Conservation (phyloP, 2,888 invertebrate species). For the Mimachlamys varia region DNA sequence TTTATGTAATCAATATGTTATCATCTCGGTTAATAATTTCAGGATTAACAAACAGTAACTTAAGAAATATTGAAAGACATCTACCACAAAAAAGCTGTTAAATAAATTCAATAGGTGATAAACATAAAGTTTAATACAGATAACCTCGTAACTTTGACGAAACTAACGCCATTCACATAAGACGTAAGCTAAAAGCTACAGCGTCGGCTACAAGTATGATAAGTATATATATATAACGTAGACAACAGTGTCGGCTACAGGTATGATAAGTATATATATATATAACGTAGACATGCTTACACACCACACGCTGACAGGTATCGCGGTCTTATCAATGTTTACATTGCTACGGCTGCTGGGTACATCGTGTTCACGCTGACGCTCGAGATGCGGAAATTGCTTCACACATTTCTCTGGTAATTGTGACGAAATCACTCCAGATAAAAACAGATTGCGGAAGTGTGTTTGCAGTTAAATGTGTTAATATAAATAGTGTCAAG, state of each 20-base stretch:
- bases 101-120: background rate
- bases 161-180: too few relatives aligned
- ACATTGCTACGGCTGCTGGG: background rate
- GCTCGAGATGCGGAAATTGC: constrained; percentile 1
- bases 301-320: background rate
- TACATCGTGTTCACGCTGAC: background rate
- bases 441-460: constrained; percentile 2
- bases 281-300: background rate
- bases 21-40: too few relatives aligned
- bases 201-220: background rate
- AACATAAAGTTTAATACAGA: background rate
- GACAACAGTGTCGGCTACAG: background rate
- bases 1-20: too few relatives aligned
- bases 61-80: too few relatives aligned
- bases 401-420: constrained; percentile 23
- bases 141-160: too few relatives aligned
- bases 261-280: background rate
- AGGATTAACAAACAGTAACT: too few relatives aligned
- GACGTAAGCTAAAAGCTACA: background rate
- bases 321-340: background rate
- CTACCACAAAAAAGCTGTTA: too few relatives aligned
- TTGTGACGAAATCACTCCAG: background rate
- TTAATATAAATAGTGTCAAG: background rate
- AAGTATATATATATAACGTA: too few relatives aligned
- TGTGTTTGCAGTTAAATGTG: background rate